Percentiles rank a stretch among this genome's conserved stretches.
These are phyloP conservation scores for Drosophila phalerata DNA, from an alignment of 2,888 invertebrate species.

Conservation along the genomic window DNA sequence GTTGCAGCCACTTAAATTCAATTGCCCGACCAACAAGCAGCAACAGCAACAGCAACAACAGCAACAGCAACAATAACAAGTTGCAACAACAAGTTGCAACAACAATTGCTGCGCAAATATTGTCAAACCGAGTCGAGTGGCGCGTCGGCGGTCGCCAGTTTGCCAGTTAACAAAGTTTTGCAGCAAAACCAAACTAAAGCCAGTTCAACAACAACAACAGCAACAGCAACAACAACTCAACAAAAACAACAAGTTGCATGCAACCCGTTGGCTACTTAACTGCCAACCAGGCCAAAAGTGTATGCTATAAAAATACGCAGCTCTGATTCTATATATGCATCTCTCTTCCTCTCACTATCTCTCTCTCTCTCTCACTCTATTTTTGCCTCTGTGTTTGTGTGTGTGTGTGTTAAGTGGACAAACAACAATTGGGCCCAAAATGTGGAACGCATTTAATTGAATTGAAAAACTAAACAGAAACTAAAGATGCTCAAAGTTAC, in stretches of 20 bases:
- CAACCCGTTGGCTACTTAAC: conserved; percentile 74
- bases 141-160: conserved; percentile 59
- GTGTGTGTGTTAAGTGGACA: conserved; percentile 35
- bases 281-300: conserved; percentile 55
- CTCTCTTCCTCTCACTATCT: neutral
- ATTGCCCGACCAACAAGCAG: conserved; percentile 64
- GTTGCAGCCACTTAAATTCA: conserved; percentile 77
- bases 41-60: conserved; percentile 28
- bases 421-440: conserved; percentile 66
- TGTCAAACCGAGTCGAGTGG: conserved; percentile 61
- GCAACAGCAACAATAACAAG: conserved; percentile 9
- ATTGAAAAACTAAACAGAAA: conserved; percentile 65
- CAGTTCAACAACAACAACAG: conserved; percentile 16
- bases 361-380: conserved; percentile 5
- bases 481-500: conserved; percentile 26
- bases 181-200: conserved; percentile 49
- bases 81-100: conserved; percentile 24
- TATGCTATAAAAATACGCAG: conserved; percentile 62
- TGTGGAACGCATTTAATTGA: conserved; percentile 74
- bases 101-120: conserved; percentile 69
- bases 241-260: conserved; percentile 27
- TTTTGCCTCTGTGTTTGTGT: neutral
- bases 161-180: conserved; percentile 75
- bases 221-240: conserved; percentile 18
- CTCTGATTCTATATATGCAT: conserved; percentile 19